These are phyloP conservation scores for Pseudochirops cupreus DNA, from an alignment of 2,797 vertebrate species.

Conservation along the genomic window DNA sequence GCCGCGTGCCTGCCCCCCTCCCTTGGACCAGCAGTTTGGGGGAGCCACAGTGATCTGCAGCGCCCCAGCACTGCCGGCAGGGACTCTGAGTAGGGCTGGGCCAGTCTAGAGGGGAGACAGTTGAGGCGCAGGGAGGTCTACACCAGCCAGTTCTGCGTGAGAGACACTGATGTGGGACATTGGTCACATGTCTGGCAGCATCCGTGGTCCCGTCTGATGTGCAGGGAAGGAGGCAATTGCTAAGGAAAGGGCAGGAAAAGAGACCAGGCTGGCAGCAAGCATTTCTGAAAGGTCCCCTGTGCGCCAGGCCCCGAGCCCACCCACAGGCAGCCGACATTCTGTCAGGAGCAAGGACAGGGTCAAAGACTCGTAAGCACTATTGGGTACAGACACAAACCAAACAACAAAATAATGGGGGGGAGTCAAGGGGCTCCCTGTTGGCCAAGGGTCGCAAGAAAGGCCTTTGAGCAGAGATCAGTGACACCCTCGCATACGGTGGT, in stretches of 20 bases:
- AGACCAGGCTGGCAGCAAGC: not conserved
- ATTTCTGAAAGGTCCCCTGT: not conserved
- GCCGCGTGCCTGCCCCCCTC: not conserved
- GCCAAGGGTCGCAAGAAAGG: not conserved
- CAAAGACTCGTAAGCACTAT: not conserved
- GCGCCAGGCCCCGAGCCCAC: not conserved
- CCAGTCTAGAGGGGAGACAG: not conserved
- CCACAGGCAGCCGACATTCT: not conserved
- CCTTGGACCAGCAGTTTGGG: not conserved
- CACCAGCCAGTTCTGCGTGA: not conserved
- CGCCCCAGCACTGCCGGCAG: too few relatives aligned
- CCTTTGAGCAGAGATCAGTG: not conserved
- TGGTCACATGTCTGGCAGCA: not conserved
- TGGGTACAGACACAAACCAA: not conserved
- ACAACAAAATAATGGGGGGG: not conserved
- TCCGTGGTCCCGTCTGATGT: not conserved
- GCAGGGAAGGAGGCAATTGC: not conserved
- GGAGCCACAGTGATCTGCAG: not conserved
- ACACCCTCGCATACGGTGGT: rapidly evolving
- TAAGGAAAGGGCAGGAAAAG: not conserved
- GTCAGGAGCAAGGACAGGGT: not conserved
- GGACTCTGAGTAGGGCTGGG: too few relatives aligned
- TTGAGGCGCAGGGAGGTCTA: too few relatives aligned
- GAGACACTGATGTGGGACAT: not conserved
- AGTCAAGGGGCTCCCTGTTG: not conserved